Conservation (phyloP, 2,888 invertebrate species). For the Anthophora plumipes region DNA sequence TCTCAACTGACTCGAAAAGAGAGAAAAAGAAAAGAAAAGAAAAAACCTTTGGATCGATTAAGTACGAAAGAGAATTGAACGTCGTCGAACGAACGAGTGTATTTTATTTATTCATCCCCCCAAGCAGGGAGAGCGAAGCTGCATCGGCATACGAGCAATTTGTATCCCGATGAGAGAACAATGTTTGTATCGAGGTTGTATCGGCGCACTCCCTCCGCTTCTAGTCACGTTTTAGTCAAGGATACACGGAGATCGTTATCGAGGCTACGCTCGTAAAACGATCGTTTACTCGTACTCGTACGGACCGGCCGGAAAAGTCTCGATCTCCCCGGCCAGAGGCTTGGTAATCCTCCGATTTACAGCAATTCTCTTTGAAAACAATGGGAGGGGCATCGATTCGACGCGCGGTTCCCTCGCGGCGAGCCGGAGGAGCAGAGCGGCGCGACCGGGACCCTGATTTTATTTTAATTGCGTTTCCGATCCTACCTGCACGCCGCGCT, state of each 20-base stretch:
- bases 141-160: constrained; percentile 75
- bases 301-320: constrained; percentile 62
- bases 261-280: constrained; percentile 81
- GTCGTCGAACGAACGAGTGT: background rate
- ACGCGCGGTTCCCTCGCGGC: constrained; percentile 17
- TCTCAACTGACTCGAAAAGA: no score
- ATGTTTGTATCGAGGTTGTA: constrained; percentile 76
- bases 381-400: constrained; percentile 47
- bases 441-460: constrained; percentile 32
- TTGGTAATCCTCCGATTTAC: constrained; percentile 55
- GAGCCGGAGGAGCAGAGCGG: background rate
- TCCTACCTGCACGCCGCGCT: constrained; percentile 15
- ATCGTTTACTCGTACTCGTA: constrained; percentile 76
- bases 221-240: constrained; percentile 84
- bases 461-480: constrained; percentile 49
- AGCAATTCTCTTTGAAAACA: constrained; percentile 55
- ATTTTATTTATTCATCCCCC: constrained; percentile 50
- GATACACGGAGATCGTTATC: constrained; percentile 83
- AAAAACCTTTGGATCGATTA: no score
- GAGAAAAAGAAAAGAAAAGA: no score
- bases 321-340: constrained; percentile 40
- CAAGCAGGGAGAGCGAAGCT: constrained; percentile 16
- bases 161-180: constrained; percentile 81
- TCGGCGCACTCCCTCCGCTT: constrained; percentile 76
- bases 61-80: no score